Evolutionary conservation across 2,113 vertebrate genomes (phyloP).

Genomic region (Periophthalmodon schlosseri): DNA sequence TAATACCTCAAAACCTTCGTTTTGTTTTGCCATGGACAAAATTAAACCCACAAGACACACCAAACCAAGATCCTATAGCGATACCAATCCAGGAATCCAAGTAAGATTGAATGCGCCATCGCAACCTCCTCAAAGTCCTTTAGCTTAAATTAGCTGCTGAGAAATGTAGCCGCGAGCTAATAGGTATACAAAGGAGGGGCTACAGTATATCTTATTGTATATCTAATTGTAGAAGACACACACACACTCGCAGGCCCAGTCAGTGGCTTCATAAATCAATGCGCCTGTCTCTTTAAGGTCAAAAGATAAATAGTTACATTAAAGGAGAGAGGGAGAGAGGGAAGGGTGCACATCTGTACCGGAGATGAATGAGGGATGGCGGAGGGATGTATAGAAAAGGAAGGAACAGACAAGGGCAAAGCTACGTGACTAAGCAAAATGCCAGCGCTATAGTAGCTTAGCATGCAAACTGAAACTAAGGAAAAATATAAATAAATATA

Average conservation of each 20-base stretch:
- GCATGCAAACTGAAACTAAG: background rate
- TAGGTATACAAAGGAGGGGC: conserved; percentile 8
- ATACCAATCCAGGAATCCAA: conserved; percentile 23
- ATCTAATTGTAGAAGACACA: conserved; percentile 45
- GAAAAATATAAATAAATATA: no score
- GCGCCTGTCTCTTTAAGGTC: conserved; percentile 43
- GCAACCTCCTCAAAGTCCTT: conserved; percentile 54
- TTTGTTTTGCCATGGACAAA: conserved; percentile 9
- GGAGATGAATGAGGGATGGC: conserved; percentile 21
- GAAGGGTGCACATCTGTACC: conserved; percentile 10
- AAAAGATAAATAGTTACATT: conserved; percentile 52
- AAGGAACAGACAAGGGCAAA: background rate
- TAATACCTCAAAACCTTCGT: no score
- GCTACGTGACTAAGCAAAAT: conserved; percentile 5
- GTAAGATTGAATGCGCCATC: conserved; percentile 59
- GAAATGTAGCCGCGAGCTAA: background rate
- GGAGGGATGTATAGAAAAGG: conserved; percentile 1
- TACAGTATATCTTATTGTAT: conserved; percentile 27
- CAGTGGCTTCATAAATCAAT: conserved; percentile 40
- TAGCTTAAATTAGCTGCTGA: conserved; percentile 8
- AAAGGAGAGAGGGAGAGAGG: conserved; percentile 13
- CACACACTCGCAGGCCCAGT: background rate
- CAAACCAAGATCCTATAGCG: conserved; percentile 18
- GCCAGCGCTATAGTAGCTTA: background rate
- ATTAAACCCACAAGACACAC: conserved; percentile 2